Evolutionary conservation across 2,797 vertebrate species (phyloP).

Genomic region (Sebastes elongatus): DNA sequence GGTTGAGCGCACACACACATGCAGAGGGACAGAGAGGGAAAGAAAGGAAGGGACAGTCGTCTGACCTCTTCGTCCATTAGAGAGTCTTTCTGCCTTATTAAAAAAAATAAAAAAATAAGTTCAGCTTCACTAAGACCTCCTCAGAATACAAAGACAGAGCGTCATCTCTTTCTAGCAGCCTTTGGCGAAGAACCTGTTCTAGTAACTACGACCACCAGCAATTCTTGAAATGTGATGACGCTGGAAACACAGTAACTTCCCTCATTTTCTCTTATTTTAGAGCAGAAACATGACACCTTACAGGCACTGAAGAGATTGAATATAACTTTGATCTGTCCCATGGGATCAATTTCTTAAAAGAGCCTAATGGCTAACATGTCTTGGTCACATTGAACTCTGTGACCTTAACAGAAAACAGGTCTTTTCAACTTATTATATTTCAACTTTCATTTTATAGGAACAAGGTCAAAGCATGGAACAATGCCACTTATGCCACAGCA

Average conservation of each 20-base stretch:
- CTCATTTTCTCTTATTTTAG: slow-evolving; percentile 13
- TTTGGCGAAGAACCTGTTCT: slow-evolving; percentile 35
- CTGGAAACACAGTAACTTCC: slow-evolving; percentile 14
- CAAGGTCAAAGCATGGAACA: background rate
- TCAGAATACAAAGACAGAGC: background rate
- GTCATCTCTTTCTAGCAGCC: slow-evolving; percentile 20
- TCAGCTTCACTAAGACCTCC: slow-evolving; percentile 29
- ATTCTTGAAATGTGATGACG: slow-evolving; percentile 43
- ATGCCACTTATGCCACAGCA: background rate
- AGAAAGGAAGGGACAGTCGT: slow-evolving; percentile 37
- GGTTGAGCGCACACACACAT: slow-evolving; percentile 35
- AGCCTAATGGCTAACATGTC: background rate
- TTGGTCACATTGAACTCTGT: background rate
- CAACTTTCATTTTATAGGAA: background rate
- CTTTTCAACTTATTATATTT: background rate
- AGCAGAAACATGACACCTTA: slow-evolving; percentile 23
- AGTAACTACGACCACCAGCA: slow-evolving; percentile 10
- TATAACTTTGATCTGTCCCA: slow-evolving; percentile 31
- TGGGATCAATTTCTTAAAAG: background rate
- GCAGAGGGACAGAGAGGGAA: slow-evolving; percentile 3
- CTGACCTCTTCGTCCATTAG: slow-evolving; percentile 68
- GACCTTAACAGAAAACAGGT: background rate
- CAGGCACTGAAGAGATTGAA: background rate
- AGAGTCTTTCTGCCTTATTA: slow-evolving; percentile 45
- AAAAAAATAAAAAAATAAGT: slow-evolving; percentile 38